Evolutionary conservation across 2,113 vertebrate genomes (phyloP).

Genomic region (Phodopus roborovskii): DNA sequence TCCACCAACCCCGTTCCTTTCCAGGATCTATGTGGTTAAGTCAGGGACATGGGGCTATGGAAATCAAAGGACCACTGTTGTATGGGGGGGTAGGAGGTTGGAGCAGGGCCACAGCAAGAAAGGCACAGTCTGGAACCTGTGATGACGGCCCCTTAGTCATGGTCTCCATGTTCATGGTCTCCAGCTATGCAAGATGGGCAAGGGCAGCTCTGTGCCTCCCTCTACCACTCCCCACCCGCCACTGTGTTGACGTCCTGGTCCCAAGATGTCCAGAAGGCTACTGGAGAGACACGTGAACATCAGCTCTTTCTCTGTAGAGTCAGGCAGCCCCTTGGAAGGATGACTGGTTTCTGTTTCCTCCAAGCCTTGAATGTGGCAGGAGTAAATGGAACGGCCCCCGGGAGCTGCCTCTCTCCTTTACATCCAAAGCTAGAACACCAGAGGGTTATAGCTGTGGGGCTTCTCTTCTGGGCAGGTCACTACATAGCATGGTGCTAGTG

Average conservation of each 20-base stretch:
- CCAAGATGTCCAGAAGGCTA: background rate
- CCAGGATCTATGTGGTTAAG: background rate
- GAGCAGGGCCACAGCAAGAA: no score
- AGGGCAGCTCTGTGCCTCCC: background rate
- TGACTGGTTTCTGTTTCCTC: background rate
- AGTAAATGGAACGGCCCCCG: background rate
- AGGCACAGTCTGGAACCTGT: background rate
- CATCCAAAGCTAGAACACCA: accelerated
- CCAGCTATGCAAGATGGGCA: background rate
- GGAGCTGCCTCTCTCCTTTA: background rate
- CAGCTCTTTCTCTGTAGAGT: accelerated
- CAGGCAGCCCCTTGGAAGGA: accelerated
- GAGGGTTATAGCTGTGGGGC: background rate
- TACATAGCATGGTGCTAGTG: background rate
- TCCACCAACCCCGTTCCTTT: background rate
- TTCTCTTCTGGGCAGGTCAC: background rate
- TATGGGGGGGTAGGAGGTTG: accelerated
- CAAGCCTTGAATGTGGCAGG: background rate
- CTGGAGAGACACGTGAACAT: background rate
- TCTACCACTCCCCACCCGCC: background rate
- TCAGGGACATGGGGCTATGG: no score
- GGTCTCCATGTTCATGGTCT: background rate
- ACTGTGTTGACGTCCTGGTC: background rate
- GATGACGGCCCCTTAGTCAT: accelerated
- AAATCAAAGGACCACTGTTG: background rate